Evolutionary conservation across 2,113 vertebrate species (phyloP).

Genomic region (Anarrhichthys ocellatus): DNA sequence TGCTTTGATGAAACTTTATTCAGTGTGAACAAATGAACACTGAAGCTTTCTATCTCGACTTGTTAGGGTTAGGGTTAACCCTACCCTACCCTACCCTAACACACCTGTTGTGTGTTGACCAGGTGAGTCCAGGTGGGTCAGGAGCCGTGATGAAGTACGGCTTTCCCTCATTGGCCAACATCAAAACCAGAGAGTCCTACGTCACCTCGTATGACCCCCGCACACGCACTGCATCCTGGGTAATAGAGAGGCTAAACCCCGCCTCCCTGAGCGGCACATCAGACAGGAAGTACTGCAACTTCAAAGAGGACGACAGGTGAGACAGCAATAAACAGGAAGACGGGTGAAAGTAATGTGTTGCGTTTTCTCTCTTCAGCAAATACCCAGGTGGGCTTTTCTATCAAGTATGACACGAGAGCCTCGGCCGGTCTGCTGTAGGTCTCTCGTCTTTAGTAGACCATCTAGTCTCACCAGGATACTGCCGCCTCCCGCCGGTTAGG

Average conservation of each 20-base stretch:
- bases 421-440: no score
- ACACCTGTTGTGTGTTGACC: neutral
- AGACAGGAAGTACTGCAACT: slow-evolving; percentile 87
- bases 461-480: no score
- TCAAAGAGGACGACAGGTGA: slow-evolving; percentile 89
- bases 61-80: no score
- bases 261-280: slow-evolving; percentile 80
- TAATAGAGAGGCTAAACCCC: slow-evolving; percentile 88
- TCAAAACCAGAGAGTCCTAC: slow-evolving; percentile 92
- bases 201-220: slow-evolving; percentile 92
- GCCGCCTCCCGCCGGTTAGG: no score
- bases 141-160: slow-evolving; percentile 89
- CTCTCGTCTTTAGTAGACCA: no score
- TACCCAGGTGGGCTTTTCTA: no score
- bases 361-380: no score
- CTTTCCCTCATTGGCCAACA: slow-evolving; percentile 89
- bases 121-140: slow-evolving; percentile 68
- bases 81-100: no score
- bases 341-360: neutral
- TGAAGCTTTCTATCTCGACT: no score
- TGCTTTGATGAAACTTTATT: no score
- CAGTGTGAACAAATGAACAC: no score
- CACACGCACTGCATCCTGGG: slow-evolving; percentile 91
- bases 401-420: no score
- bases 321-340: neutral